phyloP scores from a whole-genome alignment of 2,888 invertebrate genomes.

The Xylophagus ater region DNA sequence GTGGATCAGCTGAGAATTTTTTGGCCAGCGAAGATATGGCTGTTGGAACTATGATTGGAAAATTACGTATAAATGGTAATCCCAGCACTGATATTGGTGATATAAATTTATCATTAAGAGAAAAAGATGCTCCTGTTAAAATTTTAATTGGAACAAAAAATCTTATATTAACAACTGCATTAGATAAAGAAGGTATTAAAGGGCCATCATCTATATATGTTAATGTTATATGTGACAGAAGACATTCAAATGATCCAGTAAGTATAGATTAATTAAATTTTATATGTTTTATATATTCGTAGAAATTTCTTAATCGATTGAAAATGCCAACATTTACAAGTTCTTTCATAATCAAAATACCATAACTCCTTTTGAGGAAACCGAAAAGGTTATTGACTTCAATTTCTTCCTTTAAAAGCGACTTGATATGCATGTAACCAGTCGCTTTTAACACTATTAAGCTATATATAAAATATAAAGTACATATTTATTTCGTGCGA shows the following conservation, averaged over 20 bases:
- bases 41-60: conserved; percentile 68
- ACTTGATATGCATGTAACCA: conserved; percentile 23
- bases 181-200: conserved; percentile 74
- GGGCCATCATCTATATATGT: conserved; percentile 80
- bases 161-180: conserved; percentile 59
- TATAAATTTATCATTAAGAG: conserved; percentile 66
- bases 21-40: conserved; percentile 77
- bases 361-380: background rate
- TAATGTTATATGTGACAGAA: conserved; percentile 72
- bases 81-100: conserved; percentile 59
- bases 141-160: conserved; percentile 70
- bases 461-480: no score
- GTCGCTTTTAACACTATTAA: no score
- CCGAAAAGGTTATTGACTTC: conserved; percentile 8
- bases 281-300: no score
- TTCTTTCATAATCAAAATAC: no score
- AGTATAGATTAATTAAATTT: conserved; percentile 23
- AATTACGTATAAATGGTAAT: conserved; percentile 70
- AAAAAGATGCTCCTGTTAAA: conserved; percentile 66
- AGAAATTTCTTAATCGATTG: no score
- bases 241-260: conserved; percentile 68
- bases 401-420: background rate
- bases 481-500: no score
- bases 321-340: no score
- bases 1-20: conserved; percentile 83